Evolutionary conservation across 2,113 vertebrate species (phyloP), one percentile per base, ranked within the genome.

Genomic region (Aptenodytes patagonicus): DNA sequence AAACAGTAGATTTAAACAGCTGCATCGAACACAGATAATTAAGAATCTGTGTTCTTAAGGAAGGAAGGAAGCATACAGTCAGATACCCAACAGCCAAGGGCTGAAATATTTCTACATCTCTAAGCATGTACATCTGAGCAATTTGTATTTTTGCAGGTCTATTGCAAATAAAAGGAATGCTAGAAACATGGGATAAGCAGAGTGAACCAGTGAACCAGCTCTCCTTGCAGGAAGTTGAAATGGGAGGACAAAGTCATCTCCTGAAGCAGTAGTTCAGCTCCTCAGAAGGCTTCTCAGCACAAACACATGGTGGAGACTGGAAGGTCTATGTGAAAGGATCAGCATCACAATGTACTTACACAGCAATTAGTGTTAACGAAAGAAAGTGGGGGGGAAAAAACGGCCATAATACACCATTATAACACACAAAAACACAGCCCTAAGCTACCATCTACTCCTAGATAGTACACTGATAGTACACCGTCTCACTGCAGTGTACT

Each of bases 321-420:
- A 66, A 91, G 21, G 49, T 46, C 57, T 58, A 5, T 5, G 29
- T 7, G 22, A 66, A 54, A 65, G 49, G 34, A 73, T 62, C 44
- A 54, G 64, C 32, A 78, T 24, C 58, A 34, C 60, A 31, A 31
- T 1, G 9, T 28, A 57, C 17, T 55, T n/a, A 44, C 1, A 55
- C 3, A 51, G 60, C n/a, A 68, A 71, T 46, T 31, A 38, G 19
- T 2, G 14, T 44, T 40, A 51, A 38, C 0, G 1, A 42, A 91
- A 73, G 36, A 29, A 28, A 34, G 46, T 1, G 5, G 12, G 2
- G 22, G 8, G 9, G 0, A 3, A 20, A 10, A 17, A 16, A 2
- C 2, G 1, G 24, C 28, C 40, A 46, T 60, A 40, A 61, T 21
- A 60, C 46, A n/a, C 9, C 1, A 0, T 10, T 36, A 16, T 36